Evolutionary conservation across 2,797 vertebrate genomes (phyloP).

Genomic region (Chelmon rostratus): DNA sequence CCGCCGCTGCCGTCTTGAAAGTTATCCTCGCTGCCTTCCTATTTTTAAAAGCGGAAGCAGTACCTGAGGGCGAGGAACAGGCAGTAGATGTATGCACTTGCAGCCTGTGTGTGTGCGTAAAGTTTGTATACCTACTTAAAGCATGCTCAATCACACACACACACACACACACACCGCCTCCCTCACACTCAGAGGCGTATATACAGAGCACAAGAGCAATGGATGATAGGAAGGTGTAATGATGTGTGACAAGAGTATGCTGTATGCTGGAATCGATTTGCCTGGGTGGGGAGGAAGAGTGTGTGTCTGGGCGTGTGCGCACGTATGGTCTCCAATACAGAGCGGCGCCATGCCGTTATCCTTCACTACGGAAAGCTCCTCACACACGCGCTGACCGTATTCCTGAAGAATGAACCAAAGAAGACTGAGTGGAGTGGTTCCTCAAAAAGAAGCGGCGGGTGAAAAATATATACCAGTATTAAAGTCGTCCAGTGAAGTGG

Average conservation of each 20-base stretch:
- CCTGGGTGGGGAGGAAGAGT: conserved; percentile 38
- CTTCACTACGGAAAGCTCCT: conserved; percentile 37
- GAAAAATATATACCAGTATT: conserved; percentile 32
- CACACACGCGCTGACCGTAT: conserved; percentile 34
- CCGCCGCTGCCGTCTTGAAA: conserved; percentile 20
- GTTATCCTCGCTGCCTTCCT: conserved; percentile 30
- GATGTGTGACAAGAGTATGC: conserved; percentile 74
- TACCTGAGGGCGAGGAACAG: conserved; percentile 17
- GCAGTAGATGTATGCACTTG: conserved; percentile 12
- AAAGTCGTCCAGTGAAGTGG: conserved; percentile 45
- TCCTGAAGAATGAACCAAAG: conserved; percentile 39
- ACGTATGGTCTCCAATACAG: conserved; percentile 6
- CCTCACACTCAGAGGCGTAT: conserved; percentile 28
- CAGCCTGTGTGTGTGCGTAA: conserved; percentile 39
- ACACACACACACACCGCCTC: conserved; percentile 18
- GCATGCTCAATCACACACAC: conserved; percentile 34
- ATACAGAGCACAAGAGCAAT: conserved; percentile 56
- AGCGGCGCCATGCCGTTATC: conserved; percentile 28
- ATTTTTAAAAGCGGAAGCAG: conserved; percentile 44
- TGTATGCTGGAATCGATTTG: conserved; percentile 74
- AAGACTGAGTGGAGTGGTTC: conserved; percentile 31
- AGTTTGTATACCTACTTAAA: conserved; percentile 59
- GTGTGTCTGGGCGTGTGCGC: conserved; percentile 8
- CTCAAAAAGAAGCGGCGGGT: conserved; percentile 21
- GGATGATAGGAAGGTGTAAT: conserved; percentile 74